phyloP scores from a whole-genome alignment of 2,888 invertebrate genomes.

The Mesoligia furuncula region DNA sequence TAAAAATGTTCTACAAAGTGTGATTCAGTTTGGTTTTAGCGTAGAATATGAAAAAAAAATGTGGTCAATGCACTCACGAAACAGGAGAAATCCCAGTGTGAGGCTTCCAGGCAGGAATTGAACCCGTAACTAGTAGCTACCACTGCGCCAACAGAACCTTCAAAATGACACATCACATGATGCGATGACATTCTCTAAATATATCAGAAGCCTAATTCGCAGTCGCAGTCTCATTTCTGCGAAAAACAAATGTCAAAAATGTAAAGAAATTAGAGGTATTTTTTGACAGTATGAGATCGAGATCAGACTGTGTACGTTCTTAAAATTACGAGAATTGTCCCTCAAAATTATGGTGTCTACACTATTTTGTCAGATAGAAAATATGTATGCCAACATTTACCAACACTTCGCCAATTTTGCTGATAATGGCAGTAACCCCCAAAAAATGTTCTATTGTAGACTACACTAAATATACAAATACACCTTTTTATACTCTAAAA shows the following conservation, averaged over 20 bases:
- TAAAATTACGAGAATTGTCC: too few relatives aligned
- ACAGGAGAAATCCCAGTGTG: too few relatives aligned
- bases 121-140: neutral
- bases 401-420: neutral
- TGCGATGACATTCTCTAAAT: neutral
- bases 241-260: too few relatives aligned
- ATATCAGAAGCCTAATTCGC: neutral
- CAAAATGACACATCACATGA: neutral
- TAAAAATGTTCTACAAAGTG: too few relatives aligned
- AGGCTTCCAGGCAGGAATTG: neutral
- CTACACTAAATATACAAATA: neutral
- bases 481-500: slow-evolving; percentile 19
- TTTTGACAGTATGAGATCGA: too few relatives aligned
- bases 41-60: too few relatives aligned
- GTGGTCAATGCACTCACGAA: too few relatives aligned
- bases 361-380: too few relatives aligned
- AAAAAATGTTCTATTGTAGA: neutral
- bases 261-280: too few relatives aligned
- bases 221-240: too few relatives aligned
- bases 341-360: neutral
- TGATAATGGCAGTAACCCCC: slow-evolving; percentile 6
- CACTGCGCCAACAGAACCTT: neutral
- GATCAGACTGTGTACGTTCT: too few relatives aligned
- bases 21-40: too few relatives aligned
- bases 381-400: neutral